Evolutionary conservation across 1,140 invertebrate species (phyloP).

Genomic region (Paralvinella palmiformis): DNA sequence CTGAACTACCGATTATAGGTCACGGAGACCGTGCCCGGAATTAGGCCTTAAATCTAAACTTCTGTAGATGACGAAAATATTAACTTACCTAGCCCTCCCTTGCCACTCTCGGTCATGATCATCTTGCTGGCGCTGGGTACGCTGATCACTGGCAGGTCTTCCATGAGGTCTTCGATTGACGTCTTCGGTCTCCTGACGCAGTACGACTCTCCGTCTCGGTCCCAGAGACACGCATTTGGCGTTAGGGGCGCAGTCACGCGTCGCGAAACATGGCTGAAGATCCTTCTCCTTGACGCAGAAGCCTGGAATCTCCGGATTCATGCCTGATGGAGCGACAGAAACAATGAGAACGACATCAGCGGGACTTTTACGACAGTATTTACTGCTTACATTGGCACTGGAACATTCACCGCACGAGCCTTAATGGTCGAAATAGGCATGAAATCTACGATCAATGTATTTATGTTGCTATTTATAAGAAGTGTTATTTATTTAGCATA

Average conservation of each 20-base stretch:
- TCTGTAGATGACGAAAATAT: too few relatives aligned
- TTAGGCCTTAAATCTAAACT: too few relatives aligned
- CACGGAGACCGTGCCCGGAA: too few relatives aligned
- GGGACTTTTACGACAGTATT: too few relatives aligned
- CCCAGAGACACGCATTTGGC: constrained; percentile 11
- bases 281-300: constrained; percentile 20
- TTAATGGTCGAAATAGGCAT: too few relatives aligned
- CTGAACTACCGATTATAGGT: too few relatives aligned
- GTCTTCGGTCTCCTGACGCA: not conserved
- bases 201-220: constrained; percentile 14
- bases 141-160: not conserved
- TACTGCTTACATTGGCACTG: too few relatives aligned
- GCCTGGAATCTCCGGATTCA: constrained; percentile 15
- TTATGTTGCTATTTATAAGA: too few relatives aligned
- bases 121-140: not conserved
- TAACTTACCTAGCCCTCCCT: constrained; percentile 13
- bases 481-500: too few relatives aligned
- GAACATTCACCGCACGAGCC: too few relatives aligned
- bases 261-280: constrained; percentile 4
- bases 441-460: too few relatives aligned
- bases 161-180: too few relatives aligned
- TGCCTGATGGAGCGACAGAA: not conserved
- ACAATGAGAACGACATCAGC: not conserved
- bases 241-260: constrained; percentile 5
- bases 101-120: not conserved